These are phyloP conservation scores for Apeira syringaria DNA, from an alignment of 2,888 invertebrate species.

Conservation along the genomic window DNA sequence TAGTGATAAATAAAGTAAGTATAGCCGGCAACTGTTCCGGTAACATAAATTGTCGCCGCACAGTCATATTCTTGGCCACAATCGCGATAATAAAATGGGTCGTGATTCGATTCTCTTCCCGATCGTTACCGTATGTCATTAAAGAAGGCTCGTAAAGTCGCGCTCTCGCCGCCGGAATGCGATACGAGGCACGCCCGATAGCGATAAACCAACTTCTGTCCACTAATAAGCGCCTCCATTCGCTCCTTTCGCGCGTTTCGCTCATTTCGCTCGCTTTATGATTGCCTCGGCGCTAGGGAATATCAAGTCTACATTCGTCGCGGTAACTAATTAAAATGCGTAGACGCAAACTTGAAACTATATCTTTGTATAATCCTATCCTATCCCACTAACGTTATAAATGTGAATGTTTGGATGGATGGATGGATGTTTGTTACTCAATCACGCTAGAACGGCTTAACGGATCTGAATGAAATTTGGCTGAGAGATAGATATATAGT, in stretches of 20 bases:
- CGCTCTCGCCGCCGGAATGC: conserved; percentile 71
- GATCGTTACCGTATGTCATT: conserved; percentile 72
- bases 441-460: no score
- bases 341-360: conserved; percentile 39
- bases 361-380: no score
- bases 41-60: conserved; percentile 26
- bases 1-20: no score
- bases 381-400: no score
- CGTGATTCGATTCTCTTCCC: conserved; percentile 76
- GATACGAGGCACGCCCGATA: conserved; percentile 61
- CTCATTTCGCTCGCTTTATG: conserved; percentile 47
- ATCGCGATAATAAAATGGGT: conserved; percentile 62
- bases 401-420: no score
- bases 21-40: conserved; percentile 1
- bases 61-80: conserved; percentile 33
- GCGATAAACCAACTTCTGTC: conserved; percentile 54
- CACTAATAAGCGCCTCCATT: conserved; percentile 57
- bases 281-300: conserved; percentile 35
- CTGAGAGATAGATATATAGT: no score
- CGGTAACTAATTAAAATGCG: conserved; percentile 61
- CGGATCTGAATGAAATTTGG: no score
- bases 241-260: conserved; percentile 42
- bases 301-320: conserved; percentile 47
- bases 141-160: conserved; percentile 67
- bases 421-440: no score